Percentiles rank a stretch among this genome's conserved stretches.
These are phyloP conservation scores for Aurelia sp. DNA, from an alignment of 30 jellyfish, hydroid and myxozoan species.

Conservation along the genomic window DNA sequence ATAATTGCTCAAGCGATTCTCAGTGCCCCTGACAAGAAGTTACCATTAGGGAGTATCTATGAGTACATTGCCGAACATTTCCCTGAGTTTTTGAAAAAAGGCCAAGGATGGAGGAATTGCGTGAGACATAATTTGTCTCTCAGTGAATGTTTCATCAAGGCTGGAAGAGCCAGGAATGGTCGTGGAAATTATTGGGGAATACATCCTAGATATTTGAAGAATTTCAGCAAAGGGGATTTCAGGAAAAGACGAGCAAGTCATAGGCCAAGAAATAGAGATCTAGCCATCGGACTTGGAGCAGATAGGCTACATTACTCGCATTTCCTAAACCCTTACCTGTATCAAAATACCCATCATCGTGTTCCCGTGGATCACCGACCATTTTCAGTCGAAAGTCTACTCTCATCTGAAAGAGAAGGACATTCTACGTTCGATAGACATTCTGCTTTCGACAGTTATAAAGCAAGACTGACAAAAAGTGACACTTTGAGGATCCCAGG, in stretches of 20 bases:
- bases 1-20: conserved; percentile 98
- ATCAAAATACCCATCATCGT: conserved; percentile 56
- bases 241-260: conserved; percentile 95
- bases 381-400: conserved; percentile 81
- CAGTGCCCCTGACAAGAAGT: conserved; percentile 92
- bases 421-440: conserved; percentile 64
- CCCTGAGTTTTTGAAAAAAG: conserved; percentile 96
- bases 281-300: conserved; percentile 74
- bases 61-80: conserved; percentile 96
- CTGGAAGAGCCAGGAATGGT: conserved; percentile 98
- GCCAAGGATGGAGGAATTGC: conserved; percentile 99
- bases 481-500: conserved; percentile 61
- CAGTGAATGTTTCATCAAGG: conserved; percentile 95
- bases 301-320: conserved; percentile 78
- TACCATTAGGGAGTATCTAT: conserved; percentile 95
- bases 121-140: conserved; percentile 96
- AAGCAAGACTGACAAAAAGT: conserved; percentile 40
- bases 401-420: conserved; percentile 81
- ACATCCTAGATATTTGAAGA: conserved; percentile 94
- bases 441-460: conserved; percentile 63
- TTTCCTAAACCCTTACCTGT: conserved; percentile 64
- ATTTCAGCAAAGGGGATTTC: conserved; percentile 96
- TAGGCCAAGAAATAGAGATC: conserved; percentile 94
- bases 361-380: conserved; percentile 64
- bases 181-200: conserved; percentile 99